phyloP scores from a whole-genome alignment of 2,888 invertebrate genomes.

The Malachius bipustulatus region DNA sequence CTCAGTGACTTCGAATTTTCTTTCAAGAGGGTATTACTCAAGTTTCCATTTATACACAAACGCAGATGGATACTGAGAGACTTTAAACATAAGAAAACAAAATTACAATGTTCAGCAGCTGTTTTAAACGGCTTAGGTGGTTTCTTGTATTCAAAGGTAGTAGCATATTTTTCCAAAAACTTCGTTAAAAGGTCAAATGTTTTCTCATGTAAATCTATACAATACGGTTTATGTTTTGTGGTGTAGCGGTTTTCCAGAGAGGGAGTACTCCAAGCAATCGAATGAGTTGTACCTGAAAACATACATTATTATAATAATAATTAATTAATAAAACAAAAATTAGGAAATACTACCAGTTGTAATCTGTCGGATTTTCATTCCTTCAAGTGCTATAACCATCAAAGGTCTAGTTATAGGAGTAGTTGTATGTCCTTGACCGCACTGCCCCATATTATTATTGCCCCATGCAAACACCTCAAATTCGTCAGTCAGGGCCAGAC shows the following conservation, averaged over 20 bases:
- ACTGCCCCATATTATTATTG: conserved; percentile 53
- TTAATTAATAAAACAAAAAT: conserved; percentile 7
- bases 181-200: conserved; percentile 43
- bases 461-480: conserved; percentile 47
- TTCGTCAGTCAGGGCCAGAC: conserved; percentile 46
- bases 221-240: conserved; percentile 47
- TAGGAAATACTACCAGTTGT: conserved; percentile 43
- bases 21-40: conserved; percentile 39
- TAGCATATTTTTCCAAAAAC: conserved; percentile 47
- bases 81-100: conserved; percentile 44
- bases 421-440: conserved; percentile 49
- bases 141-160: conserved; percentile 35
- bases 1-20: conserved; percentile 42
- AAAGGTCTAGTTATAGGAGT: conserved; percentile 45
- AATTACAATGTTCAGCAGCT: conserved; percentile 41
- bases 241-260: conserved; percentile 41
- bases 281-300: conserved; percentile 43
- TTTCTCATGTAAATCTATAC: conserved; percentile 48
- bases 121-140: conserved; percentile 41
- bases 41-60: conserved; percentile 42
- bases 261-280: conserved; percentile 46
- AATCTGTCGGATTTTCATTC: conserved; percentile 44
- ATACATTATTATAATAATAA: conserved; percentile 1
- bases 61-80: conserved; percentile 47
- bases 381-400: conserved; percentile 44